These are phyloP conservation scores for Chrysemys picta DNA, from an alignment of 2,113 vertebrate species.

Conservation along the genomic window DNA sequence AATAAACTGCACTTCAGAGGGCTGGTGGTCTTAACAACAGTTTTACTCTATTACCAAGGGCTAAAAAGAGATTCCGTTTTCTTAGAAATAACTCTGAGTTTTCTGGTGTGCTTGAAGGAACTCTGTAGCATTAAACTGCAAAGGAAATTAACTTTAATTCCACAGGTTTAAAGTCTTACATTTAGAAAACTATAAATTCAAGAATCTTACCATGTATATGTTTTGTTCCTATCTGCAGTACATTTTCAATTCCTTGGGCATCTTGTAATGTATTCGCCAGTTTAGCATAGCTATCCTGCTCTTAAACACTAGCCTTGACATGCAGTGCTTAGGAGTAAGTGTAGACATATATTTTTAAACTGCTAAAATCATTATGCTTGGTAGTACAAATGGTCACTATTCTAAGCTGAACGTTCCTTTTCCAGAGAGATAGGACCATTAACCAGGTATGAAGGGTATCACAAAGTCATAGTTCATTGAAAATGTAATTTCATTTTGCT, in stretches of 20 bases:
- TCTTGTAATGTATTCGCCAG: constrained; percentile 33
- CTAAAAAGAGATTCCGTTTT: constrained; percentile 9
- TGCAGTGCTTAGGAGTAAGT: neutral
- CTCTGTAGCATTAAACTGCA: neutral
- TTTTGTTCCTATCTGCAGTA: constrained; percentile 41
- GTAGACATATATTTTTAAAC: constrained; percentile 38
- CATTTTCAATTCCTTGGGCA: constrained; percentile 45
- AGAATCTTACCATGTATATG: constrained; percentile 18
- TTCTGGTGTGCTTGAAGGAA: neutral
- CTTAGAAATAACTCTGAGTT: neutral
- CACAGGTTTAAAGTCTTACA: neutral
- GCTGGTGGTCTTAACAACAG: constrained; percentile 17
- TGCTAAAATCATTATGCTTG: constrained; percentile 46
- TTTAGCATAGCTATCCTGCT: constrained; percentile 36
- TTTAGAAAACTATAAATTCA: neutral
- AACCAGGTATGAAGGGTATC: constrained; percentile 52
- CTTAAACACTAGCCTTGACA: constrained; percentile 42
- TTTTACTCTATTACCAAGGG: neutral
- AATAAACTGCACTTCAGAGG: neutral
- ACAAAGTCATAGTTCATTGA: constrained; percentile 45
- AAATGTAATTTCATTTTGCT: constrained; percentile 62
- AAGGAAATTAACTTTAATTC: neutral
- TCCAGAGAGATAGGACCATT: constrained; percentile 48
- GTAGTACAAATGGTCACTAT: constrained; percentile 16
- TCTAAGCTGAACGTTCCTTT: constrained; percentile 31